These are phyloP conservation scores for Catharus ustulatus DNA, from an alignment of 2,797 vertebrate species.

Conservation along the genomic window DNA sequence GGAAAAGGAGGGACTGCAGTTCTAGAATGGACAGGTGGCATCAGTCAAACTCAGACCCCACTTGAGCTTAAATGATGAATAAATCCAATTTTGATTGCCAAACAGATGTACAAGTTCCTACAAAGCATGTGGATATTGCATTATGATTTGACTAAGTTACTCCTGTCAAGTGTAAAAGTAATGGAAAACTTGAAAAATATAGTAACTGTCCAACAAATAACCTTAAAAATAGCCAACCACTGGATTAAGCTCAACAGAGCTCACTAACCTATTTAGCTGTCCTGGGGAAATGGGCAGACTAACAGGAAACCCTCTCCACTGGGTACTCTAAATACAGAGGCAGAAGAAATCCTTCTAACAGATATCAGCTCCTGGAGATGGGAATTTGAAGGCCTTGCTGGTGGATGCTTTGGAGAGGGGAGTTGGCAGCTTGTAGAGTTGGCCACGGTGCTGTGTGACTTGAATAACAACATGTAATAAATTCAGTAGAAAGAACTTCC, in stretches of 20 bases:
- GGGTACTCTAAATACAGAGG: not conserved
- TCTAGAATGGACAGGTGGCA: not conserved
- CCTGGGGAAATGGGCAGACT: not conserved
- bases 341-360: not conserved
- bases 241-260: not conserved
- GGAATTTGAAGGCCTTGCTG: not conserved
- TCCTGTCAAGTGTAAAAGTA: not conserved
- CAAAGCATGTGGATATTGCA: not conserved
- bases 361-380: not conserved
- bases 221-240: not conserved
- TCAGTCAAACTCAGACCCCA: not conserved
- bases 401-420: not conserved
- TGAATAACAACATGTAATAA: not conserved
- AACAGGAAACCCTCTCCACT: not conserved
- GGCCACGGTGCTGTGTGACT: accelerated
- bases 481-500: not conserved
- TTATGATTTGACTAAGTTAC: not conserved
- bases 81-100: not conserved
- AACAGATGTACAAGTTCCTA: not conserved
- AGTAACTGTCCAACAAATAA: not conserved
- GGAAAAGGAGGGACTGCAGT: not conserved
- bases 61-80: not conserved
- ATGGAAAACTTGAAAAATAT: not conserved
- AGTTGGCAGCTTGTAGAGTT: not conserved
- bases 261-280: not conserved